A percentile compares a stretch with the other conserved stretches of the same genome.
Evolutionary conservation across 2,113 vertebrate species (phyloP).

Genomic region (Pseudorasbora parva): DNA sequence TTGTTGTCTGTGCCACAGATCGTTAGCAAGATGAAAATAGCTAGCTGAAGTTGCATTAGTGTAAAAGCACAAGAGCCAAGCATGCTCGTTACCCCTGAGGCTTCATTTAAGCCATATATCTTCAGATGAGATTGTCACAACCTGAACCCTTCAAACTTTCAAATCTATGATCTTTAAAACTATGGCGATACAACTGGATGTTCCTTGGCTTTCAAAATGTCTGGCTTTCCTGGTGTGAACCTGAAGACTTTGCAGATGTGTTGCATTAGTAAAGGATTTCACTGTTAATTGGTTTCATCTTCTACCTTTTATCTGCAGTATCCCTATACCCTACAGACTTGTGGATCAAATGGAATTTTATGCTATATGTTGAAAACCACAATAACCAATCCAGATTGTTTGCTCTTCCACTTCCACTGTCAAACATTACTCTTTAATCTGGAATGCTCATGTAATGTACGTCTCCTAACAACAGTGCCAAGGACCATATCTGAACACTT

Average conservation of each 20-base stretch:
- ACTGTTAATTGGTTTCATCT: background rate
- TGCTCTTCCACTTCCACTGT: constrained; percentile 15
- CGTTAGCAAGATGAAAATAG: constrained; percentile 44
- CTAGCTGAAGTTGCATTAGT: constrained; percentile 28
- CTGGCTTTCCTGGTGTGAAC: background rate
- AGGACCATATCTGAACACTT: background rate
- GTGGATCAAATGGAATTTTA: constrained; percentile 59
- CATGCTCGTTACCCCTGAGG: constrained; percentile 16
- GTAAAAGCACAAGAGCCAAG: constrained; percentile 46
- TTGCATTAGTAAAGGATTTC: constrained; percentile 6
- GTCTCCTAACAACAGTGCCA: background rate
- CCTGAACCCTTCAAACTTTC: background rate
- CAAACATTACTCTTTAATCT: background rate
- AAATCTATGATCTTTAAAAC: constrained; percentile 9
- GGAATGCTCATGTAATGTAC: background rate
- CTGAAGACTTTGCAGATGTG: background rate
- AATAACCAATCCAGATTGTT: constrained; percentile 51
- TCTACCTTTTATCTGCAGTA: constrained; percentile 28
- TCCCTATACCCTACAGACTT: constrained; percentile 49
- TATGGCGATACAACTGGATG: background rate
- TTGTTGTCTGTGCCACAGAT: constrained; percentile 35
- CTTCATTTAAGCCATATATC: constrained; percentile 22
- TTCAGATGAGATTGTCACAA: constrained; percentile 13
- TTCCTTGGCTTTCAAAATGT: constrained; percentile 1
- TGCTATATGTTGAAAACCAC: constrained; percentile 49